Base-by-base conservation (phyloP, 2,113 vertebrate genomes). In the Tetrax tetrax region DNA sequence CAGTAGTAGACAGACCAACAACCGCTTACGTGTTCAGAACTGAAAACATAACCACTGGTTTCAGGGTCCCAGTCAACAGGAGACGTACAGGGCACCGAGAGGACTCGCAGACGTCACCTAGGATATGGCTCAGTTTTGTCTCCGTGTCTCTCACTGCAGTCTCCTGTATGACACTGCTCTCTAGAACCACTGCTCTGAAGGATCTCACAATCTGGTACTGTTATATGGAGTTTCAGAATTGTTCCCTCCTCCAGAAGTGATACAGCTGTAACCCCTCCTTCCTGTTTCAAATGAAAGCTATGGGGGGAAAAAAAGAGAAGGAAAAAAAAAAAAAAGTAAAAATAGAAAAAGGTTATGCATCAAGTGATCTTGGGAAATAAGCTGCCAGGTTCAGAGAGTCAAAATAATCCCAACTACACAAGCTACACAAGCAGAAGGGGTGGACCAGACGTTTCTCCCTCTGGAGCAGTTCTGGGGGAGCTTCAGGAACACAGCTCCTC, bases 131-230 rank as follows among this genome's bases (percentile, higher is more conserved):
- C 92, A 77, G 61, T 14, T 89, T 79, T 47, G 77, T 7, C 85
- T 92, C 48, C 4, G 15, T 11, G 22, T 38, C 29, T 35, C 28
- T 23, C 64, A 11, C 16, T 50, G 81, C 2, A 14, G 20, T 2
- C 53, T 57, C 83, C 84, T 47, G 54, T 3, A 25, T 89, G 28
- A 19, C 23, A 3, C 3, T 60, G 63, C 41, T n/a, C 70, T 17
- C 2, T 0, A 38, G 33, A 16, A 11, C 5, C 41, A 2, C 7
- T 43, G 65, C 72, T 61, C 85, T 10, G 72, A 31, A 33, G 41
- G 85, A 25, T 33, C 72, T 27, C 47, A 9, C 0, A 25, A 45
- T 3, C 57, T 5, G 0, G 1, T 0, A 4, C 27, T 25, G 22
- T 2, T 14, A 0, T 0, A 8, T 57, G n/a, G 54, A 51, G 48